Conservation (phyloP, 2,113 vertebrate species). For the Acrocephalus kingi region DNA sequence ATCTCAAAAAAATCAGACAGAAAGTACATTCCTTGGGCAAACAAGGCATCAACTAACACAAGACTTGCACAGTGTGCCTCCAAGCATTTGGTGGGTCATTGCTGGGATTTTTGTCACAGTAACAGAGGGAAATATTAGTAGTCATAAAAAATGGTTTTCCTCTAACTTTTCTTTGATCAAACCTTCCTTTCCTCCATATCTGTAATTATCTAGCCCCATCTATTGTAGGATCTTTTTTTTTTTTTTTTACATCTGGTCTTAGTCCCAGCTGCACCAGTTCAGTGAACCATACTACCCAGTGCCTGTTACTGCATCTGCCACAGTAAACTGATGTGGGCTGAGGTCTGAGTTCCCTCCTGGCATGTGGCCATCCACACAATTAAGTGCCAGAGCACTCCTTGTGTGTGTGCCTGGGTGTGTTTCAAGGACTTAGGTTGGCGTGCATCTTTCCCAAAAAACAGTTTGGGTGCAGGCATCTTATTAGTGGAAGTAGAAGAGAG, state of each 20-base stretch:
- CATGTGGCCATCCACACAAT: neutral
- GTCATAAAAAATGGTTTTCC: neutral
- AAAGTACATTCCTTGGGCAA: neutral
- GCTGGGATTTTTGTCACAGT: neutral
- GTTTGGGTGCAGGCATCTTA: neutral
- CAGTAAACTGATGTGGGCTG: neutral
- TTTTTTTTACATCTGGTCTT: neutral
- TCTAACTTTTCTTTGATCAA: neutral
- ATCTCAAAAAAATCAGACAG: neutral
- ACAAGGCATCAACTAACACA: neutral
- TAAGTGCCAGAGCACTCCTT: neutral
- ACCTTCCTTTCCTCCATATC: neutral
- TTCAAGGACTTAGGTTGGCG: neutral
- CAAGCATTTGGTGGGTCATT: neutral
- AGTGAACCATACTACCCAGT: neutral
- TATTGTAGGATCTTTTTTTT: neutral
- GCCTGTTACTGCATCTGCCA: neutral
- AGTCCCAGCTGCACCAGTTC: neutral
- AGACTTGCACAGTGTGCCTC: neutral
- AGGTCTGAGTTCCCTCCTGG: neutral
- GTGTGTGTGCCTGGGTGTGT: accelerated
- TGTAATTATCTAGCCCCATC: neutral
- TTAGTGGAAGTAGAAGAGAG: neutral
- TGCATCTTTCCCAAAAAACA: neutral
- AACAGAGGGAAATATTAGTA: neutral